These are phyloP conservation scores for Chironomus riparius DNA, from an alignment of 2,888 invertebrate species.

Conservation along the genomic window DNA sequence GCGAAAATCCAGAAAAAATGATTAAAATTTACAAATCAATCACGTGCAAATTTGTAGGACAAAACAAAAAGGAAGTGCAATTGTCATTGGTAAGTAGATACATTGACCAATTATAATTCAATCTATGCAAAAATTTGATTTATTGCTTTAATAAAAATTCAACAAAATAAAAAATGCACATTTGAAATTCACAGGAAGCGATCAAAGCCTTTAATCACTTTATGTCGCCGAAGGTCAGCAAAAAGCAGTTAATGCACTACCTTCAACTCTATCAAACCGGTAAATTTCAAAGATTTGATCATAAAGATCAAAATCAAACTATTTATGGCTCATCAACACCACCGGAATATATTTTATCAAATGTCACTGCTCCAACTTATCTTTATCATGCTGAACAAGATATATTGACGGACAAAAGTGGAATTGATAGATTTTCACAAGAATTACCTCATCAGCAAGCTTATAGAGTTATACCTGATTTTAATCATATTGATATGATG, in stretches of 20 bases:
- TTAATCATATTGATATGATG: background rate
- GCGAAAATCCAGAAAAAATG: background rate
- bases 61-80: background rate
- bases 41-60: background rate
- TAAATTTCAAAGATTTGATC: background rate
- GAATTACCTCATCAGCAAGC: background rate
- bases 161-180: background rate
- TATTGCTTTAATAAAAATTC: background rate
- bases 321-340: background rate
- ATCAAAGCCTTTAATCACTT: background rate
- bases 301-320: background rate
- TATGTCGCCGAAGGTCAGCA: background rate
- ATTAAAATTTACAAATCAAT: background rate
- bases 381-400: background rate
- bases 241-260: background rate
- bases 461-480: background rate
- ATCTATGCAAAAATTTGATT: background rate
- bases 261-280: background rate
- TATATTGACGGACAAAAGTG: conserved; percentile 45
- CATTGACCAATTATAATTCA: background rate
- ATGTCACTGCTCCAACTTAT: background rate
- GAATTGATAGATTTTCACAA: background rate
- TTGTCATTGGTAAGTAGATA: background rate
- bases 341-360: background rate
- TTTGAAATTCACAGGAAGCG: background rate